Conservation (phyloP, 2,113 vertebrate species). For the Raja brachyura region DNA sequence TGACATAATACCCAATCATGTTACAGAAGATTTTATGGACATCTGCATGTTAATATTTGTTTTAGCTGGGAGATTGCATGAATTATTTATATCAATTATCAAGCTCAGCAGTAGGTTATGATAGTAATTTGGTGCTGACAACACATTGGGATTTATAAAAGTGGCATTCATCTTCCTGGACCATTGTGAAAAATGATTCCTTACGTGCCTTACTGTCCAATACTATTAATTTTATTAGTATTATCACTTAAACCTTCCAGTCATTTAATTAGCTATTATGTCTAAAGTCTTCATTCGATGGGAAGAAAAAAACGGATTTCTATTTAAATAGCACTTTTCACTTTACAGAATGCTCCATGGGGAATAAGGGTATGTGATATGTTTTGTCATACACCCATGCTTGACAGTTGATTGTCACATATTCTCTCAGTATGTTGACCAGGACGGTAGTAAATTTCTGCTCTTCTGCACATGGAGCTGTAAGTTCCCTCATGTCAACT, state of each 20-base stretch:
- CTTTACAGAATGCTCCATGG: neutral
- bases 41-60: neutral
- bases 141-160: neutral
- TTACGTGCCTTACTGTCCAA: neutral
- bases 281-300: neutral
- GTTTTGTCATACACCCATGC: neutral
- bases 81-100: constrained; percentile 16
- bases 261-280: neutral
- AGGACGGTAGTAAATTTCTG: neutral
- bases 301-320: neutral
- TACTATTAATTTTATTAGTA: neutral
- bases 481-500: neutral
- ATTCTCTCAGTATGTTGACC: neutral
- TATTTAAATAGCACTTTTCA: neutral
- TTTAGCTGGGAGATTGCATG: neutral
- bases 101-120: neutral
- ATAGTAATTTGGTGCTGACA: neutral
- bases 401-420: neutral
- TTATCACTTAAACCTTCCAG: neutral
- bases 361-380: neutral
- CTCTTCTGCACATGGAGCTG: neutral
- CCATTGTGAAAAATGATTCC: neutral
- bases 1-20: neutral
- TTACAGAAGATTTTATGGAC: neutral
- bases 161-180: neutral